phyloP scores from a whole-genome alignment of 1,140 invertebrate genomes.

The Potamilus streckersoni region DNA sequence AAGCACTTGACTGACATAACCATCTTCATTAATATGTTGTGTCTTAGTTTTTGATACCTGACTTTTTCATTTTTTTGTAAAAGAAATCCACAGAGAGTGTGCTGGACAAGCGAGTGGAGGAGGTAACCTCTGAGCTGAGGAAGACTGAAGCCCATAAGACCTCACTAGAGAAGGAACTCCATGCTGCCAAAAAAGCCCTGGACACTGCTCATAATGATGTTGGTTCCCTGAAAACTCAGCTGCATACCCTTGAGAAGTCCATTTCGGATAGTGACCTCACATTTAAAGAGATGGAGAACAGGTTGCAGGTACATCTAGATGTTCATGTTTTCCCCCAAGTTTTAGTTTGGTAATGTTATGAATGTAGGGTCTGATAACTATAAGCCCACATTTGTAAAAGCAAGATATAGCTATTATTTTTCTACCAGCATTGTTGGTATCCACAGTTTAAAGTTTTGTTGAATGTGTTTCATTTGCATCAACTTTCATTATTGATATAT shows the following conservation, averaged over 20 bases:
- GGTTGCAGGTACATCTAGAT: slow-evolving; percentile 44
- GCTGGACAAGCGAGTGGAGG: slow-evolving; percentile 52
- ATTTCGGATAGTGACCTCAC: slow-evolving; percentile 41
- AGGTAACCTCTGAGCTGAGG: slow-evolving; percentile 52
- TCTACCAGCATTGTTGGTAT: no score
- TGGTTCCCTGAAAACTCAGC: slow-evolving; percentile 45
- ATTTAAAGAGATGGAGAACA: slow-evolving; percentile 46
- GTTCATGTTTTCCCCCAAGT: not conserved
- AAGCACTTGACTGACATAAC: no score
- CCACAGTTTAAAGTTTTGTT: no score
- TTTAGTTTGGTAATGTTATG: no score
- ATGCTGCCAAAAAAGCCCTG: slow-evolving; percentile 42
- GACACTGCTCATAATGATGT: slow-evolving; percentile 45
- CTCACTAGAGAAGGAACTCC: slow-evolving; percentile 37
- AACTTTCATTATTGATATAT: no score
- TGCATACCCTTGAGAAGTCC: slow-evolving; percentile 53
- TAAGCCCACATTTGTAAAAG: no score
- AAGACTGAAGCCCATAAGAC: slow-evolving; percentile 46
- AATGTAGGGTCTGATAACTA: no score
- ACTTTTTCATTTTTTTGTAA: not conserved
- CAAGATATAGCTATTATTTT: no score
- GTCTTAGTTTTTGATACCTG: not conserved
- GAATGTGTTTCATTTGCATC: no score
- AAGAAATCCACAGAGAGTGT: slow-evolving; percentile 53
- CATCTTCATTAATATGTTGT: not conserved